A percentile compares a stretch with the other conserved stretches of the same genome.
Conservation (phyloP, 2,113 vertebrate species). For the Eurystomus gularis region DNA sequence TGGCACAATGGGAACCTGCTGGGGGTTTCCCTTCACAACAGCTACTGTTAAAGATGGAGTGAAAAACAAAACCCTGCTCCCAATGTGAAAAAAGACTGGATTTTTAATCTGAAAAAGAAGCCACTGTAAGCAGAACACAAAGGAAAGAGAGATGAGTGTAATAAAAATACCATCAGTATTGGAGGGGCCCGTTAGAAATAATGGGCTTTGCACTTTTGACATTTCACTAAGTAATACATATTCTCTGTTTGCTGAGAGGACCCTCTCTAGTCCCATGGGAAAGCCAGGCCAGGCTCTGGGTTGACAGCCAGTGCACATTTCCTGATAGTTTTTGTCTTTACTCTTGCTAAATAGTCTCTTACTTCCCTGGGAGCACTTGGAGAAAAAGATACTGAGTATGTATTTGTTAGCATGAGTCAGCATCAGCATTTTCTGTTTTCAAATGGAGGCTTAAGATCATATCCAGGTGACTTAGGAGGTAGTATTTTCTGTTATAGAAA, state of each 20-base stretch:
- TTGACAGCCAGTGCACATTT: neutral
- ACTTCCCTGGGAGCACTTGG: neutral
- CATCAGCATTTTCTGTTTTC: neutral
- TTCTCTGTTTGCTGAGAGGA: neutral
- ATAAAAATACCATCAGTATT: neutral
- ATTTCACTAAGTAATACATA: neutral
- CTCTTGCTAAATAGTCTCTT: neutral
- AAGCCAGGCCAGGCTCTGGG: neutral
- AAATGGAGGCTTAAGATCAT: neutral
- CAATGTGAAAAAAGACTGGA: slow-evolving; percentile 37
- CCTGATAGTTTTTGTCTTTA: neutral
- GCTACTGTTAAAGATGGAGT: slow-evolving; percentile 54
- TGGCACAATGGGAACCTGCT: slow-evolving; percentile 66
- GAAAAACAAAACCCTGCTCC: slow-evolving; percentile 56
- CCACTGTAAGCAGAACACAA: slow-evolving; percentile 59
- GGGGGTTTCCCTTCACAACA: slow-evolving; percentile 67
- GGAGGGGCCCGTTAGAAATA: neutral
- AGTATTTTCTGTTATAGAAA: neutral
- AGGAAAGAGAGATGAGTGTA: neutral
- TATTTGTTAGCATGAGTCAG: neutral
- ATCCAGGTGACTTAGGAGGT: neutral
- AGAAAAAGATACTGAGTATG: neutral
- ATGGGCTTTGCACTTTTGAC: neutral
- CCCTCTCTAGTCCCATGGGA: neutral
- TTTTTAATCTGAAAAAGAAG: slow-evolving; percentile 66